A percentile compares a stretch with the other conserved stretches of the same genome.
phyloP scores from a whole-genome alignment of 2,797 vertebrate species.

The Aldrovandia affinis region DNA sequence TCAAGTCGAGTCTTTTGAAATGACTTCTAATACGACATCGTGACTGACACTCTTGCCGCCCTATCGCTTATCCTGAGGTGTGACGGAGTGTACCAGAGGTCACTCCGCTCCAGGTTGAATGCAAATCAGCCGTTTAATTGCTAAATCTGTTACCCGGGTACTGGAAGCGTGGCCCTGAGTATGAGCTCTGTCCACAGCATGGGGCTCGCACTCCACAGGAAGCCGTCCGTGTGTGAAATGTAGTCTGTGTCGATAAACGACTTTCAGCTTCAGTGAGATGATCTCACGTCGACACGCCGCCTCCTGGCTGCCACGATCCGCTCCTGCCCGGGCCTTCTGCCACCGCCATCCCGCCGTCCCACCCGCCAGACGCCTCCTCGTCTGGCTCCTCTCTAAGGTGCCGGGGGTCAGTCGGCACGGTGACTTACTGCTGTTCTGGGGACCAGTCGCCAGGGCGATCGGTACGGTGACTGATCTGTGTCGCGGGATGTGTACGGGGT shows the following conservation, averaged over 20 bases:
- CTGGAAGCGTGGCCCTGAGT: not conserved
- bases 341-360: not conserved
- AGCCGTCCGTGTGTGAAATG: not conserved
- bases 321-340: not conserved
- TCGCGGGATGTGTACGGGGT: too few relatives aligned
- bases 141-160: not conserved
- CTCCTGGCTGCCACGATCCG: not conserved
- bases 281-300: not conserved
- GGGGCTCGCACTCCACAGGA: not conserved
- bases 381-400: too few relatives aligned
- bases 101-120: not conserved
- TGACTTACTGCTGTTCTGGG: too few relatives aligned
- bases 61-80: not conserved
- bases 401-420: too few relatives aligned
- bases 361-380: not conserved
- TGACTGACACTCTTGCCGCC: not conserved
- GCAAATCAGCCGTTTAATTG: not conserved
- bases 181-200: not conserved
- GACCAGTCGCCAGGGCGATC: too few relatives aligned
- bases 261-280: not conserved
- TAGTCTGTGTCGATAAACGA: not conserved
- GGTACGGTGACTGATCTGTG: too few relatives aligned
- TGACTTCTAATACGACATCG: not conserved
- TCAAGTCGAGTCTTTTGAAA: not conserved
- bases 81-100: not conserved